Evolutionary conservation across 1,140 invertebrate species (phyloP), one percentile per base, ranked within the genome.

Genomic region (Drosophila varians): DNA sequence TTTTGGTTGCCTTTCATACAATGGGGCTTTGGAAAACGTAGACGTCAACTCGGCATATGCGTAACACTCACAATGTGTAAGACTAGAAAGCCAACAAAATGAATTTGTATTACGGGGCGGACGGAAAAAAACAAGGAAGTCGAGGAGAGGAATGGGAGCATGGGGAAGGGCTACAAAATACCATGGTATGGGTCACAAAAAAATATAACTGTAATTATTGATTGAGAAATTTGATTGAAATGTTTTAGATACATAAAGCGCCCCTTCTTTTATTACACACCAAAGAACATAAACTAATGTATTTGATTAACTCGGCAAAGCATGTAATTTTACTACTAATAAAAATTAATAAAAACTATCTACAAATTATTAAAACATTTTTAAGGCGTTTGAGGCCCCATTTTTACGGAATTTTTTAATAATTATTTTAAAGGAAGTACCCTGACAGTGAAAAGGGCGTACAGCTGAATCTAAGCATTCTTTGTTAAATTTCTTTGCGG

Each of bases 11-110:
- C 14, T 19, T 18, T 42, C 19, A 9, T 16, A 61, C 60, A 64
- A 61, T 47, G 42, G 28, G 2, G 42, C 16, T 26, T 34, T 6
- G 53, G 18, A 25, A 26, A 48, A 53, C 34, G 23, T 28, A 51
- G 31, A 21, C 45, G 49, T 43, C 57, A 58, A 79, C 45, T 28
- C 36, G 54, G 25, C 77, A 56, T 77, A 82, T 80, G 61, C 60
- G 78, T 77, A 73, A 77, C 60, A 38, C 36, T 7, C 14, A 36
- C 68, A 36, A 46, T 48, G 31, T 18, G 14, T 38, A 66, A 21
- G 51, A 42, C 40, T 64, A 64, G 42, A 64, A 43, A 70, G 57
- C 16, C 55, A 55, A 49, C 11, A 54, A 56, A 36, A 48, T 25
- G 28, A 26, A 28, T 40, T 2, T 36, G 34, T 18, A 9, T 18